phyloP scores from a whole-genome alignment of 2,113 vertebrate genomes.

The Saimiri boliviensis region DNA sequence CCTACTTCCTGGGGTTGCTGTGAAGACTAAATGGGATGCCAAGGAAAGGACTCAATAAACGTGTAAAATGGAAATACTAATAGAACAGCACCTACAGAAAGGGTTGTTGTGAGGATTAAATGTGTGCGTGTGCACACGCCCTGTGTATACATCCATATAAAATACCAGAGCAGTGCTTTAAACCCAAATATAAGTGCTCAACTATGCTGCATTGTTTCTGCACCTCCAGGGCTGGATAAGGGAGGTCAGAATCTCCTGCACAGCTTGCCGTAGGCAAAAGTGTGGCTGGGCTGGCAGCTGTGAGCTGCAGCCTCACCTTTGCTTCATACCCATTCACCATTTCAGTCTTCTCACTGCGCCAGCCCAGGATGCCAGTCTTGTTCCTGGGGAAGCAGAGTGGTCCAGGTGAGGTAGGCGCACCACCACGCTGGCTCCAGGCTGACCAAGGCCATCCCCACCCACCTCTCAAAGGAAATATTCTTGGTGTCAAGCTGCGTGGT shows the following conservation, averaged over 20 bases:
- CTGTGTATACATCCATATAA: not conserved
- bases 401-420: not conserved
- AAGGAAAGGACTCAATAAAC: not conserved
- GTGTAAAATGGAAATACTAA: not conserved
- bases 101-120: not conserved
- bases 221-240: not conserved
- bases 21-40: not conserved
- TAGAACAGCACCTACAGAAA: not conserved
- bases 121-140: not conserved
- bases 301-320: conserved; percentile 88
- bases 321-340: conserved; percentile 97
- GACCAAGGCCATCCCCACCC: conserved; percentile 8
- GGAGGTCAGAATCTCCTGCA: not conserved
- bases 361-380: conserved; percentile 97
- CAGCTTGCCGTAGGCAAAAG: not conserved
- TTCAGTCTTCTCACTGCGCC: conserved; percentile 98
- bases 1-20: not conserved
- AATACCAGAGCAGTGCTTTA: not conserved
- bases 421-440: not conserved
- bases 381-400: conserved; percentile 86
- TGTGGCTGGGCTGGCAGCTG: not conserved
- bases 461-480: conserved; percentile 99
- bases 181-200: not conserved
- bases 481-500: conserved; percentile 97
- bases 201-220: not conserved